A percentile compares a stretch with the other conserved stretches of the same genome.
Evolutionary conservation across 2,113 vertebrate genomes (phyloP).

Genomic region (Callospermophilus lateralis): DNA sequence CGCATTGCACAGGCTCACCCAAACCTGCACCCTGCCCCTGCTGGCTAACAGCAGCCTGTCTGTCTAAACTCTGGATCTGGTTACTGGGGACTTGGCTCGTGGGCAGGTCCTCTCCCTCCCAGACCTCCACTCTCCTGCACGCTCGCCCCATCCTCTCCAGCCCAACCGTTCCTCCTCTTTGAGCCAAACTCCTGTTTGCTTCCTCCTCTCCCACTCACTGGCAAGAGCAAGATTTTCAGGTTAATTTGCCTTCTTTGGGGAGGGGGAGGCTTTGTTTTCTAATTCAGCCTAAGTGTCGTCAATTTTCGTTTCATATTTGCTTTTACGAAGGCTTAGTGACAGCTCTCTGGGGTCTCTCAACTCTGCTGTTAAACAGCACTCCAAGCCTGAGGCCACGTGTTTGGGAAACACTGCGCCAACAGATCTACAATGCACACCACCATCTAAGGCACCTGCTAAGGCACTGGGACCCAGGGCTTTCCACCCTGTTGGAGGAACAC

Average conservation of each 20-base stretch:
- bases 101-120: too few relatives aligned
- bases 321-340: not conserved
- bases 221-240: not conserved
- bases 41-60: too few relatives aligned
- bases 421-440: accelerated
- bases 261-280: not conserved
- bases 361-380: not conserved
- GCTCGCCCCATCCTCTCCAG: not conserved
- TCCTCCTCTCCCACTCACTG: not conserved
- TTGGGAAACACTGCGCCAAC: not conserved
- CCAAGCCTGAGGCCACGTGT: accelerated
- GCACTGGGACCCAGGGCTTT: not conserved
- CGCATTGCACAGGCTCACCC: too few relatives aligned
- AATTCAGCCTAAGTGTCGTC: not conserved
- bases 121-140: not conserved
- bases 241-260: not conserved
- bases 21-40: too few relatives aligned
- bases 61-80: too few relatives aligned
- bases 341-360: not conserved
- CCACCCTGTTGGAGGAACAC: not conserved
- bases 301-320: not conserved
- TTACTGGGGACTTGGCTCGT: too few relatives aligned
- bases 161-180: not conserved
- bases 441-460: not conserved
- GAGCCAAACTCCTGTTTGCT: not conserved